Base-by-base conservation (phyloP, 2,797 vertebrate species). In the Leptatherina wallacei region DNA sequence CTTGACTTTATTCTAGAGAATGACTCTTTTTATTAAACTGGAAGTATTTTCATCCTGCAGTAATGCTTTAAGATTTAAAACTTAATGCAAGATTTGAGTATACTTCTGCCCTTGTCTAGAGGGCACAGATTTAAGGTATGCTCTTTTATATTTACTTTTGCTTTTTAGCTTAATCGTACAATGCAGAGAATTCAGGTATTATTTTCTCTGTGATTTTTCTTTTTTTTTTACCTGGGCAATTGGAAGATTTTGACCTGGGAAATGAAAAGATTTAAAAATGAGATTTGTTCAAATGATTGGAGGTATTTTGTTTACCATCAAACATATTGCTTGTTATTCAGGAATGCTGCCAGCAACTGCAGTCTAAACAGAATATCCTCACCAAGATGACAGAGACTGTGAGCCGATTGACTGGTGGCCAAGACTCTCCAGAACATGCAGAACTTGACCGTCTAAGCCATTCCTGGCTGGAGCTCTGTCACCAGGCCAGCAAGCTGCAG, bases 391-490 rank as follows among this genome's bases (percentile, higher is more conserved):
- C 93, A 6, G 97, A 99, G 80, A 96, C 95, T 32, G 95, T 96
- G 79, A 94, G 92, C 78, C 93, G 77, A 81, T 65, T 89, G 85
- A 94, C 86, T 3, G 77, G 77, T 42, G 94, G 95, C 40, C 96
- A 96, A 63, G 96, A 97, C 75, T 97, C 96, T 10, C 94, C 96
- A 0, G 98, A 98, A 65, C 96, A 97, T 54, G 94, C 94, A 51
- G 98, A 98, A 85, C 92, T 97, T 10, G 94, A 88, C 42, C 95
- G 94, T 6, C 86, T 99, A 69, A 96, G 93, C 70, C 95, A 95
- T 58, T 94, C 95, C 59, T 99, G 98, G 97, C 85, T 95, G 22
- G 98, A 98, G 44, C 94, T 99, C 63, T 98, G 96, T 72, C 95
- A 95, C 75, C 96, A 97, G 83, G 89, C 94, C 29, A 93, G 92